These are phyloP conservation scores for Apomyelois bistriatella DNA, from an alignment of 2,888 invertebrate genomes.

Conservation along the genomic window DNA sequence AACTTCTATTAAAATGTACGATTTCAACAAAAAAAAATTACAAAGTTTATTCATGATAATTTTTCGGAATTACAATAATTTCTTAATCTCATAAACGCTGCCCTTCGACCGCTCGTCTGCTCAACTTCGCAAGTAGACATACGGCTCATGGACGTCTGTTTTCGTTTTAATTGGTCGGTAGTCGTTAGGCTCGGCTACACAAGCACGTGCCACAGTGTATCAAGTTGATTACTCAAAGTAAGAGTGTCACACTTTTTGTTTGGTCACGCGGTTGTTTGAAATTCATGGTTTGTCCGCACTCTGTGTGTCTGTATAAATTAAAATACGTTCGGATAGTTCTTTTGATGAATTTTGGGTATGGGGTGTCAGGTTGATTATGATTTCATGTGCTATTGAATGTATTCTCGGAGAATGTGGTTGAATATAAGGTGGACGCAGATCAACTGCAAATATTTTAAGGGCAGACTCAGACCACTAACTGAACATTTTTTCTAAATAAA, in stretches of 20 bases:
- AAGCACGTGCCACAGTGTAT: slow-evolving; percentile 47
- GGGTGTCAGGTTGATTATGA: too few species aligned
- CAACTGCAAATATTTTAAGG: too few species aligned
- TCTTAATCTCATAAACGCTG: slow-evolving; percentile 2
- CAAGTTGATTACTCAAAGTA: slow-evolving; percentile 59
- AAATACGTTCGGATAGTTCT: slow-evolving; percentile 10
- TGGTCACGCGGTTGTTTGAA: slow-evolving; percentile 30
- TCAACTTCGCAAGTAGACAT: slow-evolving; percentile 14
- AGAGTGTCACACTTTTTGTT: slow-evolving; percentile 53
- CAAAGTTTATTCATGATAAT: too few species aligned
- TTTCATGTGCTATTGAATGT: too few species aligned
- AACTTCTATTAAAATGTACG: too few species aligned
- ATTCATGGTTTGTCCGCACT: slow-evolving; percentile 19
- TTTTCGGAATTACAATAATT: too few species aligned
- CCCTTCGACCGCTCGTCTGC: slow-evolving; percentile 16
- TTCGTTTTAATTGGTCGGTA: slow-evolving; percentile 57
- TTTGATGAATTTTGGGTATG: slow-evolving; percentile 1
- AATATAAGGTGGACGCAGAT: too few species aligned
- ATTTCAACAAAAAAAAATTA: too few species aligned
- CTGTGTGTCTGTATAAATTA: slow-evolving; percentile 13
- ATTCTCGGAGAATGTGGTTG: too few species aligned
- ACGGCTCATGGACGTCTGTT: slow-evolving; percentile 26
- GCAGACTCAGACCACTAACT: too few species aligned
- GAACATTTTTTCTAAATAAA: too few species aligned
- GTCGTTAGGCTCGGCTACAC: slow-evolving; percentile 45